A percentile compares a stretch with the other conserved stretches of the same genome.
These are phyloP conservation scores for Osmoderma eremita DNA, from an alignment of 2,888 invertebrate species.

Conservation along the genomic window DNA sequence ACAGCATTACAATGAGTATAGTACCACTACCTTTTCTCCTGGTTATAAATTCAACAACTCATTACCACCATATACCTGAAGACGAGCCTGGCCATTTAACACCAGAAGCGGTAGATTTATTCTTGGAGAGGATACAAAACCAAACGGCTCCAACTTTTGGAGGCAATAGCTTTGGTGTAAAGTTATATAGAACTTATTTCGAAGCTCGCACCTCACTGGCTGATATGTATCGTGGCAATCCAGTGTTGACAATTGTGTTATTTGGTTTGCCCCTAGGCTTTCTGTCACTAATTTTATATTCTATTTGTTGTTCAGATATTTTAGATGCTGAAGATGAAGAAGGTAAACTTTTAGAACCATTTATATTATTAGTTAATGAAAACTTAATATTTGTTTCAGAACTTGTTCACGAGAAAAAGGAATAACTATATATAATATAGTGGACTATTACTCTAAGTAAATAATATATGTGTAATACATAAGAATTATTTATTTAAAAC, in stretches of 20 bases:
- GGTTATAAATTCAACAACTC: constrained; percentile 91
- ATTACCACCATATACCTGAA: constrained; percentile 91
- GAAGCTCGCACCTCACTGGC: constrained; percentile 82
- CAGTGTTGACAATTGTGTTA: constrained; percentile 90
- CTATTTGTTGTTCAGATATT: constrained; percentile 95
- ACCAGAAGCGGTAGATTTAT: constrained; percentile 77
- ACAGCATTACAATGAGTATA: constrained; percentile 91
- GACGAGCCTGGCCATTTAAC: constrained; percentile 85
- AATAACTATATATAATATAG: constrained; percentile 54
- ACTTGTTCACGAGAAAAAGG: constrained; percentile 64
- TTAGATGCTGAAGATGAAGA: constrained; percentile 90
- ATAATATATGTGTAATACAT: constrained; percentile 20
- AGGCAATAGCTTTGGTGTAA: constrained; percentile 81
- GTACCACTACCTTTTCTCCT: constrained; percentile 85
- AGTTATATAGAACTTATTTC: constrained; percentile 82
- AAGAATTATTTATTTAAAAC: constrained; percentile 31
- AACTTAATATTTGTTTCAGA: constrained; percentile 50
- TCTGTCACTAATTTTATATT: constrained; percentile 92
- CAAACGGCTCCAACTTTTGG: constrained; percentile 84
- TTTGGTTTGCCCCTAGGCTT: constrained; percentile 96
- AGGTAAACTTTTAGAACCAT: constrained; percentile 48
- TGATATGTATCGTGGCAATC: constrained; percentile 93
- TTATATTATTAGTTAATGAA: background rate
- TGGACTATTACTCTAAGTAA: constrained; percentile 7
- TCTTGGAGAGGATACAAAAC: constrained; percentile 80